Evolutionary conservation across 2,888 invertebrate genomes (phyloP).

Genomic region (Eucera pruinosa): DNA sequence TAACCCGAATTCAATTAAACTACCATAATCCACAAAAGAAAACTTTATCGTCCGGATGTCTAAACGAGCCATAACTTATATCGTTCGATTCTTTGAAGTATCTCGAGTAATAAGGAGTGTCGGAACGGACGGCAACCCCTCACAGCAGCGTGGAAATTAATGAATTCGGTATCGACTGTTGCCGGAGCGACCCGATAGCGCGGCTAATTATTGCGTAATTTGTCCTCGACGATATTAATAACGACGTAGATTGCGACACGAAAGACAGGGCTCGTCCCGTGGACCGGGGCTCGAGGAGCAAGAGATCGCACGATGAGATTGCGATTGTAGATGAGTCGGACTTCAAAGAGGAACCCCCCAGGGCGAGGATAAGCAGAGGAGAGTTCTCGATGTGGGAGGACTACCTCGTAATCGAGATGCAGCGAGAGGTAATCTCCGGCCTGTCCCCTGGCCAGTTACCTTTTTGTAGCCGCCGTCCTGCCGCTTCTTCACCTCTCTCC

Average conservation of each 20-base stretch:
- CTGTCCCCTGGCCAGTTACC: slow-evolving; percentile 59
- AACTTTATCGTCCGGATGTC: no score
- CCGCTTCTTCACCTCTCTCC: background rate
- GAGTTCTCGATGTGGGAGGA: slow-evolving; percentile 59
- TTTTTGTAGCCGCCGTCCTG: slow-evolving; percentile 47
- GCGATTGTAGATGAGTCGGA: slow-evolving; percentile 70
- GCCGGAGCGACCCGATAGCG: slow-evolving; percentile 12
- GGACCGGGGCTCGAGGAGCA: slow-evolving; percentile 22
- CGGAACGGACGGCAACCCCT: no score
- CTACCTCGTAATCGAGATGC: slow-evolving; percentile 55
- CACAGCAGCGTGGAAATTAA: slow-evolving; percentile 19
- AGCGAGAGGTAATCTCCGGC: slow-evolving; percentile 55
- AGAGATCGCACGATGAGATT: slow-evolving; percentile 72
- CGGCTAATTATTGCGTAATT: slow-evolving; percentile 57
- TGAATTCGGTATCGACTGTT: slow-evolving; percentile 34
- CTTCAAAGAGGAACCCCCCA: slow-evolving; percentile 69
- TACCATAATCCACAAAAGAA: no score
- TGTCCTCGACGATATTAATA: slow-evolving; percentile 58
- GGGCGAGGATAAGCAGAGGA: slow-evolving; percentile 67
- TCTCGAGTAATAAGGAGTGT: no score
- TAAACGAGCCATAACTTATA: no score
- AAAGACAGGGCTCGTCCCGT: slow-evolving; percentile 35
- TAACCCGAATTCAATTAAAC: no score
- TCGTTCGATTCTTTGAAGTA: no score
- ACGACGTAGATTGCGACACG: slow-evolving; percentile 34